Base-by-base conservation (phyloP, 2,888 invertebrate genomes). In the Tinea pellionella region DNA sequence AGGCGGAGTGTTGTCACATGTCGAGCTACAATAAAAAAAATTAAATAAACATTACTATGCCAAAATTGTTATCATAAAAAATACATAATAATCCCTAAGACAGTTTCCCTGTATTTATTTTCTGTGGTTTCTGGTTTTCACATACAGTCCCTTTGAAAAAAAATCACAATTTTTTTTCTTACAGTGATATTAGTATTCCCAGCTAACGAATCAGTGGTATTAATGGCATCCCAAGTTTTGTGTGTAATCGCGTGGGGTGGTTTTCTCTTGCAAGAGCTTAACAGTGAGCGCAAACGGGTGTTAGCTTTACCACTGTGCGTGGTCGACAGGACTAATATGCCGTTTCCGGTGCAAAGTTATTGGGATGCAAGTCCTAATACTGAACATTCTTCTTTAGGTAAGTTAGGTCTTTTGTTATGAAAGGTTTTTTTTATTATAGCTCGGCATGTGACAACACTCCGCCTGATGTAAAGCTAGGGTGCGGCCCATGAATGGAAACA, bases 131-230 rank as follows among this genome's bases (percentile, higher is more conserved):
- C n/a, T n/a, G n/a, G n/a, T n/a, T n/a, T n/a, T n/a, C n/a, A n/a
- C n/a, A n/a, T n/a, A n/a, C n/a, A n/a, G n/a, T n/a, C n/a, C n/a
- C n/a, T n/a, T n/a, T n/a, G n/a, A n/a, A n/a, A n/a, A 3, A 24
- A 6, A 3, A 24, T 3, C 6, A 43, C 37, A 7, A 64, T 63
- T 18, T 32, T 42, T 42, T 42, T 42, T 12, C 42, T 42, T 42
- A 19, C 69, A 86, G 86, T 78, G 32, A 83, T 86, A 43, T 68
- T 87, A 60, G 77, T 86, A 15, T 87, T 86, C 61, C 86, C 86
- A 0, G 77, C 85, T 0, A 81, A 86, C 62, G 85, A 86, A 1
- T 67, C 76, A 0, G 66, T 73, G 30, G 85, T 86, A 4, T 47
- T 71, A 9, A 76, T 85, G 76, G 66, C 75, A 0, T 70, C 77